Evolutionary conservation across 2,113 vertebrate species (phyloP).

Genomic region (Melanerpes formicivorus): DNA sequence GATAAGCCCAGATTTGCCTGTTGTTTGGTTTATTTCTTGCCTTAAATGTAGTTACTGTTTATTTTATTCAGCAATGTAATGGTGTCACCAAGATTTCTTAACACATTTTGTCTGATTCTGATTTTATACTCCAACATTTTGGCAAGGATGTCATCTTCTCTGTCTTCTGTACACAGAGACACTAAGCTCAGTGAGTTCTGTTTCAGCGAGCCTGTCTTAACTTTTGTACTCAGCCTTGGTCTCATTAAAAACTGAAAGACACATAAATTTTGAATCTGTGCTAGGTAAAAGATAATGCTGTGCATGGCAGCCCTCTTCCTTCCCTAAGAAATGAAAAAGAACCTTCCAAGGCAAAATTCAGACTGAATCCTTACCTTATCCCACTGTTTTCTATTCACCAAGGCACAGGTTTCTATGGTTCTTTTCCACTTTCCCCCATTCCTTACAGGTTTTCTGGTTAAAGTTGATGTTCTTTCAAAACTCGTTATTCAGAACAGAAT

Average conservation of each 20-base stretch:
- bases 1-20: background rate
- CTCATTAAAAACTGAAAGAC: background rate
- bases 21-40: background rate
- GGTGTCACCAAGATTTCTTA: background rate
- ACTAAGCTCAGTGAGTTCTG: background rate
- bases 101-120: background rate
- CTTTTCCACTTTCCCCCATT: background rate
- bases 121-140: background rate
- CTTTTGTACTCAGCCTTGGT: background rate
- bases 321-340: background rate
- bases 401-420: background rate
- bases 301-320: background rate
- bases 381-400: background rate
- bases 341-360: background rate
- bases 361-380: background rate
- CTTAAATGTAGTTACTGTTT: background rate
- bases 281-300: background rate
- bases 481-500: background rate
- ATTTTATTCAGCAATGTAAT: background rate
- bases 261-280: background rate
- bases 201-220: too few species aligned
- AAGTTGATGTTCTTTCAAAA: background rate
- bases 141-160: background rate
- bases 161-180: background rate
- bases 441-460: background rate